Evolutionary conservation across 2,113 vertebrate species (phyloP).

Genomic region (Actenoides hombroni): DNA sequence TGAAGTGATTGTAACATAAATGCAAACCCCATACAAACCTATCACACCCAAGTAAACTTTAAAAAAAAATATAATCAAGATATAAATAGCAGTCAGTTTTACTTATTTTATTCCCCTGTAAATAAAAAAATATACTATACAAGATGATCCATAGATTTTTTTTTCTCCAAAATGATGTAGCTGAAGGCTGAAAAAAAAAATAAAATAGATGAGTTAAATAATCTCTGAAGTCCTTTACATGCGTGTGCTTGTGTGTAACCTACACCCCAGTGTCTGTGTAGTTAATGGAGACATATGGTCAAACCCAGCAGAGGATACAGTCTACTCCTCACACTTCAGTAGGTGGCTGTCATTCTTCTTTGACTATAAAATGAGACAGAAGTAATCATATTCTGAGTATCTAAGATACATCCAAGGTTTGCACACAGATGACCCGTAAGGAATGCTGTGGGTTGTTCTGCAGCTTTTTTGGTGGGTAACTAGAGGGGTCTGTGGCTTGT

Average conservation of each 20-base stretch:
- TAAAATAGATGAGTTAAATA: neutral
- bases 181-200: neutral
- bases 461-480: neutral
- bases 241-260: neutral
- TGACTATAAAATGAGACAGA: neutral
- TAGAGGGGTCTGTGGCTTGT: neutral
- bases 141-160: neutral
- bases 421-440: neutral
- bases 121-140: neutral
- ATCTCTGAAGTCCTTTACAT: neutral
- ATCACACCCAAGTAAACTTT: neutral
- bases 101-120: neutral
- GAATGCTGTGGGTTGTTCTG: neutral
- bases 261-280: neutral
- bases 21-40: neutral
- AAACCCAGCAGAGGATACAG: neutral
- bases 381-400: neutral
- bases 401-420: neutral
- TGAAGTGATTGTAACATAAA: neutral
- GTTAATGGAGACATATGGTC: neutral
- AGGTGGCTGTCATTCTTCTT: neutral
- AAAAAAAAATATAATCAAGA: neutral
- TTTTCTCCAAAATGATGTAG: neutral
- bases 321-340: neutral
- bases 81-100: neutral